These are phyloP conservation scores for Phainopepla nitens DNA, from an alignment of 2,113 vertebrate species.

Conservation along the genomic window DNA sequence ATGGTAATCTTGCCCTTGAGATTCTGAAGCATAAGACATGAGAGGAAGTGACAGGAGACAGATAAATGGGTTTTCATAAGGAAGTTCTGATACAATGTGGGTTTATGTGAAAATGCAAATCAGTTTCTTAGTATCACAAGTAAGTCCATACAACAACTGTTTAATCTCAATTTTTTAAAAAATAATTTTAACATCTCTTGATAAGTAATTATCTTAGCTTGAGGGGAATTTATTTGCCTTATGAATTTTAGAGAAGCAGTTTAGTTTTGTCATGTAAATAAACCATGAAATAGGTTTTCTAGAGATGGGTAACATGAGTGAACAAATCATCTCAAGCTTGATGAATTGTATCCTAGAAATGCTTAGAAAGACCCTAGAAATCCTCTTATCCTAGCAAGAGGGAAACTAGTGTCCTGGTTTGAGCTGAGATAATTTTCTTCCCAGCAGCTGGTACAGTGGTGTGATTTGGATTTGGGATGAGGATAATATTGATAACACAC, in stretches of 20 bases:
- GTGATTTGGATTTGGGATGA: not conserved
- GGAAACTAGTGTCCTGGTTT: not conserved
- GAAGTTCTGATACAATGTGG: not conserved
- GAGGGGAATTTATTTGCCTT: not conserved
- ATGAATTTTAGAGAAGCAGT: not conserved
- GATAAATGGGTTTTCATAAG: not conserved
- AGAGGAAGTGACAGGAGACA: not conserved
- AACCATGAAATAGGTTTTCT: not conserved
- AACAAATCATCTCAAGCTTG: not conserved
- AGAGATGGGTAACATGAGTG: not conserved
- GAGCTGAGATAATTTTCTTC: not conserved
- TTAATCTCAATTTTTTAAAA: not conserved
- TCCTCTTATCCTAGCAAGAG: not conserved
- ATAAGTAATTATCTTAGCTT: not conserved
- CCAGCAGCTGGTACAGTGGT: not conserved
- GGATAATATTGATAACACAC: not conserved
- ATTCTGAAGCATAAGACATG: not conserved
- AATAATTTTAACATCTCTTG: not conserved
- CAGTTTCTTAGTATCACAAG: not conserved
- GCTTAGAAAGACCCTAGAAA: not conserved
- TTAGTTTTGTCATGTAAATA: not conserved
- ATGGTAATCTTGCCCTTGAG: not conserved
- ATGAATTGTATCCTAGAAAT: not conserved
- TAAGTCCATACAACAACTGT: not conserved
- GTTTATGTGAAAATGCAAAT: not conserved